Conservation (phyloP, 1,140 invertebrate species). For the Halotydeus destructor region DNA sequence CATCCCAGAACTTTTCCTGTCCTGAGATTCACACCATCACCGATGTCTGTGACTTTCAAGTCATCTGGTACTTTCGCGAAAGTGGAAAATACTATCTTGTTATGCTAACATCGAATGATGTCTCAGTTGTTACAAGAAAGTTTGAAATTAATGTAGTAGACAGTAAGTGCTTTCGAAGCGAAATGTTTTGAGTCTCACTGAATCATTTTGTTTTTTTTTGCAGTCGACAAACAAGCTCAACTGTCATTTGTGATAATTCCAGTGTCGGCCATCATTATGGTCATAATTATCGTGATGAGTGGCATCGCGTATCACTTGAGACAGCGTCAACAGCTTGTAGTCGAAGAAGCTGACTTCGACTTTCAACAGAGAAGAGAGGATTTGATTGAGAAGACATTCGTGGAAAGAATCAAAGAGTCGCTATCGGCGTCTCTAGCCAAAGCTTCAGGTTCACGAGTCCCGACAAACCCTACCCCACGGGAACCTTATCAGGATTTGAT, state of each 20-base stretch:
- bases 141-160: conserved; percentile 54
- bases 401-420: conserved; percentile 31
- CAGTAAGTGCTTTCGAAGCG: conserved; percentile 30
- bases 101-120: conserved; percentile 47
- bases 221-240: conserved; percentile 48
- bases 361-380: conserved; percentile 48
- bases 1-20: conserved; percentile 1
- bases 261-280: conserved; percentile 48
- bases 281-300: conserved; percentile 56
- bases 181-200: not conserved
- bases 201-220: conserved; percentile 23
- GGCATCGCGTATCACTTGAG: conserved; percentile 45
- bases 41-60: conserved; percentile 35
- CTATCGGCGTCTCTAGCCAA: not conserved
- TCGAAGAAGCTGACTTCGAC: conserved; percentile 70
- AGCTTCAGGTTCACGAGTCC: too few relatives aligned
- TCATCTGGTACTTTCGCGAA: conserved; percentile 41
- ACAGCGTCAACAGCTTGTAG: conserved; percentile 34
- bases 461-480: too few relatives aligned
- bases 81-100: conserved; percentile 42
- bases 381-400: conserved; percentile 62
- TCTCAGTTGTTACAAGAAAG: conserved; percentile 40
- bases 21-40: conserved; percentile 12
- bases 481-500: too few relatives aligned
- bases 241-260: conserved; percentile 64